These are phyloP conservation scores for Acrocephalus kingi DNA, from an alignment of 2,113 vertebrate species.

Conservation along the genomic window DNA sequence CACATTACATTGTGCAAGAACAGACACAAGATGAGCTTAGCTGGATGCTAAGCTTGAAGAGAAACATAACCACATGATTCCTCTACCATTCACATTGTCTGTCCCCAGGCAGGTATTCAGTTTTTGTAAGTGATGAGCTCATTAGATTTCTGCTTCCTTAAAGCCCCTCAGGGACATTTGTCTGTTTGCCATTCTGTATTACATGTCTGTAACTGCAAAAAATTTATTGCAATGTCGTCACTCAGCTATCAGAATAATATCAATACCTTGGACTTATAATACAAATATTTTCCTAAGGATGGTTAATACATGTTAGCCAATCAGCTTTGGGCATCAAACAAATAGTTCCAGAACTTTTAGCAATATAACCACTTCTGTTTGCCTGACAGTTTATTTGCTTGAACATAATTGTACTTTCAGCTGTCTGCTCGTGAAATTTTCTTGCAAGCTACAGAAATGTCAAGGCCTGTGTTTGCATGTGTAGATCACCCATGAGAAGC, in stretches of 20 bases:
- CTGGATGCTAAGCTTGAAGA: conserved; percentile 1
- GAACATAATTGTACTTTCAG: neutral
- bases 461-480: fast-evolving
- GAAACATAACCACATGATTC: neutral
- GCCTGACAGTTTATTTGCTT: neutral
- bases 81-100: conserved; percentile 35
- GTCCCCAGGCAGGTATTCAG: conserved; percentile 55
- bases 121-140: conserved; percentile 64
- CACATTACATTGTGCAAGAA: neutral
- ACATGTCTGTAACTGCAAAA: conserved; percentile 28
- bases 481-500: neutral
- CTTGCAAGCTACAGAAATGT: neutral
- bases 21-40: neutral
- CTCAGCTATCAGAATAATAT: neutral
- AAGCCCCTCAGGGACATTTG: conserved; percentile 30
- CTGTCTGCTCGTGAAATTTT: neutral
- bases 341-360: neutral
- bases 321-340: neutral
- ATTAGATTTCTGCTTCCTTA: conserved; percentile 65
- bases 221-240: neutral
- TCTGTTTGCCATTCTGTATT: conserved; percentile 45
- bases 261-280: neutral
- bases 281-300: neutral
- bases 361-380: neutral
- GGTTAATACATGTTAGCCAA: neutral